phyloP scores from a whole-genome alignment of 2,888 invertebrate species.

The Meliscaeva auricollis region DNA sequence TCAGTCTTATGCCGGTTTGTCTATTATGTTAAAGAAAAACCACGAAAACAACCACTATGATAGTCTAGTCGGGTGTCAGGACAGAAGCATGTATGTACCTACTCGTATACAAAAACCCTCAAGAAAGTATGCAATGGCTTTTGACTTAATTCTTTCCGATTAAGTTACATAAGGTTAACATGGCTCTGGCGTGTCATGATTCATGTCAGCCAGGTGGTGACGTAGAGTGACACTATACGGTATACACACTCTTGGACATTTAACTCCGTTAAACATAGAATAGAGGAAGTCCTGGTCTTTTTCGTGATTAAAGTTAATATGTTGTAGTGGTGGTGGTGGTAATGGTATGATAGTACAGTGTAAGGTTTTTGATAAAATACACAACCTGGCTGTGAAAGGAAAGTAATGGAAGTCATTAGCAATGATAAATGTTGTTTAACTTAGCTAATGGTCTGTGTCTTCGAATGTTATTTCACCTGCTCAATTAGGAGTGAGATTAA shows the following conservation, averaged over 20 bases:
- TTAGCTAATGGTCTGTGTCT: constrained; percentile 59
- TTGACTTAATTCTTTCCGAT: constrained; percentile 73
- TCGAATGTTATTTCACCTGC: constrained; percentile 66
- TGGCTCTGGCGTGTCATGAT: constrained; percentile 75
- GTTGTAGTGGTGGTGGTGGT: no score
- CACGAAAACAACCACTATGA: constrained; percentile 47
- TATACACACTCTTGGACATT: constrained; percentile 44
- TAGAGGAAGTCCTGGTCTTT: constrained; percentile 36
- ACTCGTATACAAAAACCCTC: neutral
- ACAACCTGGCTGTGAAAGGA: constrained; percentile 57
- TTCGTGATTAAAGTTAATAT: constrained; percentile 30
- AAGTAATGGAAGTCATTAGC: constrained; percentile 75
- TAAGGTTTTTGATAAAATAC: constrained; percentile 64
- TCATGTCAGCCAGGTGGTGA: constrained; percentile 59
- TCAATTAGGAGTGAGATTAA: constrained; percentile 53
- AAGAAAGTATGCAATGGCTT: constrained; percentile 70
- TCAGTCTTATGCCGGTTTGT: constrained; percentile 38
- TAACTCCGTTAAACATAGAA: constrained; percentile 35
- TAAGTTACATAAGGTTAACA: constrained; percentile 74
- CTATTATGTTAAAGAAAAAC: constrained; percentile 47
- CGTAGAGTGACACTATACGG: neutral
- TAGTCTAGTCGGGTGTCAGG: neutral
- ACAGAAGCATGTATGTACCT: neutral
- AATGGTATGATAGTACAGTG: constrained; percentile 38
- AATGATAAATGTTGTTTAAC: constrained; percentile 72